Evolutionary conservation across 2,797 vertebrate genomes (phyloP), one percentile per base, ranked within the genome.

Genomic region (Glyptemys insculpta): DNA sequence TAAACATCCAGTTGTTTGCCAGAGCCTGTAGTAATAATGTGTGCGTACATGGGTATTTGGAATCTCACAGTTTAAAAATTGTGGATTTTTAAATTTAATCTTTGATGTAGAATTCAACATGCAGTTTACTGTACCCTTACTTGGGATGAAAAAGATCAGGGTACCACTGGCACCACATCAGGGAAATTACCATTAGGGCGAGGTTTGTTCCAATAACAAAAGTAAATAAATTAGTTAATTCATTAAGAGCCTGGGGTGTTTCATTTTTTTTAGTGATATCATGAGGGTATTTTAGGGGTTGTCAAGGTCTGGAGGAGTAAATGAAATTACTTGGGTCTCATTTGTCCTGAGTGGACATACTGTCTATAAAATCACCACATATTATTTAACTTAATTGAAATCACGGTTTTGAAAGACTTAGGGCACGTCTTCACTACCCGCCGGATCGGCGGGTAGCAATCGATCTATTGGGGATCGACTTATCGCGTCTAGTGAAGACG

Each of bases 1-100:
- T 81, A 94, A 93, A 87, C 85, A 95, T 52, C 18, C 27, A 89
- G 65, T 79, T 95, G 1, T 89, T 96, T 97, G 83, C 59, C 53
- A 82, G 74, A 4, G 34, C 49, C 25, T 82, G 4, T 6, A 9
- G 6, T 83, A 19, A 52, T 89, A 37, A 27, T 83, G 23, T 21
- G 21, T 59, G n/a, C 53, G 91, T 90, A 84, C 2, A 50, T 44
- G 85, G 11, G 87, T 86, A 79, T 80, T 93, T 83, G 83, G 8
- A 25, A 52, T 78, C 95, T 93, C 65, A 52, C 41, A 86, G 53
- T 76, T 88, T 37, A 57, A 83, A 78, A 85, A 85, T 76, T 82
- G 53, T 87, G 25, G n/a, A 78, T 85, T 90, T 62, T 54, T 57
- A 88, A 93, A 37, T 49, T 80, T 41, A 91, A 41, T 44, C 79